Conservation (phyloP, 2,888 invertebrate genomes). For the Chaetogeoica ovagalla region DNA sequence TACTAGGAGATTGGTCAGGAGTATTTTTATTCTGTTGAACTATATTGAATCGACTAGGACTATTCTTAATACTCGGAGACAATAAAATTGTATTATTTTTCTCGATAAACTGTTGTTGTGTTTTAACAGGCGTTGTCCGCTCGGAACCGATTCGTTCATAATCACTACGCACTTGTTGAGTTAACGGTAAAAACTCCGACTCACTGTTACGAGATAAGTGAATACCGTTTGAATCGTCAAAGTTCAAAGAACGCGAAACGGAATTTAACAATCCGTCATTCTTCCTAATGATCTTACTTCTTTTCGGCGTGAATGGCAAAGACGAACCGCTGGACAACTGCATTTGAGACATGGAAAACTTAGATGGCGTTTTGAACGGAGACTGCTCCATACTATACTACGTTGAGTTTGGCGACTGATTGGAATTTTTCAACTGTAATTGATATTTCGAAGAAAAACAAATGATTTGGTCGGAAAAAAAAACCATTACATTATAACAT, state of each 20-base stretch:
- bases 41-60: constrained; percentile 35
- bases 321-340: constrained; percentile 17
- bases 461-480: neutral
- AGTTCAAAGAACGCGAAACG: constrained; percentile 10
- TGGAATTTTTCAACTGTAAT: neutral
- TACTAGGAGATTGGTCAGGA: neutral
- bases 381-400: constrained; percentile 12
- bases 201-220: neutral
- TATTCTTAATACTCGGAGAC: constrained; percentile 28
- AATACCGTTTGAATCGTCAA: constrained; percentile 18
- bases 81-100: constrained; percentile 28
- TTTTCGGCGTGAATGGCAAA: constrained; percentile 46
- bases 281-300: constrained; percentile 16
- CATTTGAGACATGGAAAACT: neutral
- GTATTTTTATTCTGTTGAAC: neutral
- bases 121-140: constrained; percentile 37
- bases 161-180: neutral
- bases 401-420: too few species aligned
- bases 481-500: neutral
- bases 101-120: neutral
- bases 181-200: constrained; percentile 2
- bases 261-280: neutral
- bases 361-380: constrained; percentile 40
- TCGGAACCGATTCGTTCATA: neutral
- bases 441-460: neutral